phyloP scores from a whole-genome alignment of 2,797 vertebrate genomes.

The Myotis planiceps region DNA sequence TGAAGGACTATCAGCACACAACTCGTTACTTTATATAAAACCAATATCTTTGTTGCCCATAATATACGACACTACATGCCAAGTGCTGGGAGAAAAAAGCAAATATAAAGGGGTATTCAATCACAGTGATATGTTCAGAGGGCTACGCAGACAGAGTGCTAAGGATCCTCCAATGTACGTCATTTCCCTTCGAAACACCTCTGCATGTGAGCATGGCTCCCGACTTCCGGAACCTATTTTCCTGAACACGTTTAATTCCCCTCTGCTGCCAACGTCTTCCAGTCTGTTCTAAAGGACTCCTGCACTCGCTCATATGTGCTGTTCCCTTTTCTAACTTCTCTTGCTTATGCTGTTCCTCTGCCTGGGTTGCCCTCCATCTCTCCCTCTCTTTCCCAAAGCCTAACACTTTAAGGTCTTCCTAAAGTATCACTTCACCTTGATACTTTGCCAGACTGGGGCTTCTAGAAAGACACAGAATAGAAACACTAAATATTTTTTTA shows the following conservation, averaged over 20 bases:
- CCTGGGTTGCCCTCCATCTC: neutral
- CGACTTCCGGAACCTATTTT: neutral
- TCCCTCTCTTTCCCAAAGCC: neutral
- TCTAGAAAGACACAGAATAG: neutral
- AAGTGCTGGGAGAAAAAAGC: neutral
- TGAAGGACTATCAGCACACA: neutral
- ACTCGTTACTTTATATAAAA: neutral
- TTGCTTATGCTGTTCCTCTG: neutral
- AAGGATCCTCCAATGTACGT: neutral
- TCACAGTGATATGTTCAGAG: neutral
- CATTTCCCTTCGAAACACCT: neutral
- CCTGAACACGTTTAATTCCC: neutral
- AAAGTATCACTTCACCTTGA: neutral
- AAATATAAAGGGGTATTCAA: neutral
- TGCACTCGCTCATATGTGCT: neutral
- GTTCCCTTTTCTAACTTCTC: neutral
- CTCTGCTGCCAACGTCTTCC: neutral
- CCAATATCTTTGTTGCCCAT: neutral
- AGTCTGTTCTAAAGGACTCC: neutral
- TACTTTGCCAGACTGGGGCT: neutral
- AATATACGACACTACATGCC: neutral
- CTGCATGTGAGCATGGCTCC: neutral
- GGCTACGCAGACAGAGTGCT: neutral
- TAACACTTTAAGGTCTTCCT: neutral
- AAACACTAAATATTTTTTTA: neutral